A percentile compares a stretch with the other conserved stretches of the same genome.
phyloP scores from a whole-genome alignment of 2,113 vertebrate species.

The Aepyceros melampus region DNA sequence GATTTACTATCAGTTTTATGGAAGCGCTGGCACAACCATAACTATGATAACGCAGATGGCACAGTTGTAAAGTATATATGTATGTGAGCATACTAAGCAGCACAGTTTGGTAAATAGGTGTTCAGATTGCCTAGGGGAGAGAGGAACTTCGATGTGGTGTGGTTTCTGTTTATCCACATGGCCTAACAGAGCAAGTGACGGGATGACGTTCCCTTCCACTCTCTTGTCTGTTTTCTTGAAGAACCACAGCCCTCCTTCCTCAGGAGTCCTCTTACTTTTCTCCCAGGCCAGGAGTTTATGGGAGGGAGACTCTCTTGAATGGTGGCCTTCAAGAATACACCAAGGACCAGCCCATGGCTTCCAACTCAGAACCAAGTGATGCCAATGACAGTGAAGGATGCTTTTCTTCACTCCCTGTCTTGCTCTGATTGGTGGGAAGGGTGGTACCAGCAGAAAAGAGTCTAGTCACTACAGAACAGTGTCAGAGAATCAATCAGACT shows the following conservation, averaged over 20 bases:
- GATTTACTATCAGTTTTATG: constrained; percentile 65
- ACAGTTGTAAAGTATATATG: constrained; percentile 38
- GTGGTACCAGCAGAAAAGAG: background rate
- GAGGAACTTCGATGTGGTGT: background rate
- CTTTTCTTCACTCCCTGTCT: background rate
- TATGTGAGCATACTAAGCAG: background rate
- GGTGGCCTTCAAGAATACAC: background rate
- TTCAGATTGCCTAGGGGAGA: background rate
- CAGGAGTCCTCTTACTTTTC: background rate
- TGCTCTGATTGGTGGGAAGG: background rate
- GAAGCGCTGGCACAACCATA: constrained; percentile 44
- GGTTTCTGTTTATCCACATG: background rate
- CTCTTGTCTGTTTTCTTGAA: background rate
- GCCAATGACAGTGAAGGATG: background rate
- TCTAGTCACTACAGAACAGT: background rate
- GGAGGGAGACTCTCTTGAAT: background rate
- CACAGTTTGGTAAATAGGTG: background rate
- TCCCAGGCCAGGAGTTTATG: background rate
- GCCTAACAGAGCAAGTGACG: background rate
- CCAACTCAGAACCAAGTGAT: background rate
- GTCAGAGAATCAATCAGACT: background rate
- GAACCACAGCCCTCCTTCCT: background rate
- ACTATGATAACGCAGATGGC: constrained; percentile 54
- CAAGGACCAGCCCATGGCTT: background rate
- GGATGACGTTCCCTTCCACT: background rate